Base-by-base conservation (phyloP, 2,113 vertebrate genomes). In the Manacus vitellinus region DNA sequence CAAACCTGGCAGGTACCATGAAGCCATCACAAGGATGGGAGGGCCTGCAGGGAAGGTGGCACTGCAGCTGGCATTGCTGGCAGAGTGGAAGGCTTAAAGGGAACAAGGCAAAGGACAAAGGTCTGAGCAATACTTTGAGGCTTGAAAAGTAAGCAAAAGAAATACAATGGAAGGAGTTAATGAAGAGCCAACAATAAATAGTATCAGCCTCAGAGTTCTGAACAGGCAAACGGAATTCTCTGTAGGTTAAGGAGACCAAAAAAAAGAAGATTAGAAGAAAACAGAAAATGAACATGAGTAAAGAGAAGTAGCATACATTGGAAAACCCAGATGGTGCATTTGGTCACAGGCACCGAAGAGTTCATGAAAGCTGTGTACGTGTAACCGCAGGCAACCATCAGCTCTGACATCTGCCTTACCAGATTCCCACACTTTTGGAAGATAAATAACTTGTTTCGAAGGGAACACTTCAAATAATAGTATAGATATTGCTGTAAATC, bases 391-490 rank as follows among this genome's bases (percentile, higher is more conserved):
- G 89, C 89, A 95, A 59, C 81, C 66, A 65, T 87, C 76, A 84
- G 80, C 65, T 59, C 70, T 87, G 84, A 92, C 80, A 95, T 91
- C 77, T 95, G 87, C 84, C 85, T 46, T 72, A 81, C 89, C 77
- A 87, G n/a, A 88, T 92, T 87, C 84, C 54, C 13, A 67, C 65
- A 84, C 39, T 95, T 94, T 39, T 28, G 56, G 87, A 94, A 95
- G 73, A 95, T 72, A 96, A 91, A 94, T 68, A 89, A 88, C 71
- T 86, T 86, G 59, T 74, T 95, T 91, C 85, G 89, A 94, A 91
- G 44, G 65, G 44, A 93, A 71, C 58, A 92, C 66, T 94, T 94
- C 90, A 93, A 93, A 94, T 95, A 97, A 92, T 61, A 83, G 71
- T 76, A 73, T 28, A 94, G 85, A 37, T 92, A 82, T 12, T 79